Conservation (phyloP, 2,113 vertebrate genomes). For the Gobiocypris rarus region DNA sequence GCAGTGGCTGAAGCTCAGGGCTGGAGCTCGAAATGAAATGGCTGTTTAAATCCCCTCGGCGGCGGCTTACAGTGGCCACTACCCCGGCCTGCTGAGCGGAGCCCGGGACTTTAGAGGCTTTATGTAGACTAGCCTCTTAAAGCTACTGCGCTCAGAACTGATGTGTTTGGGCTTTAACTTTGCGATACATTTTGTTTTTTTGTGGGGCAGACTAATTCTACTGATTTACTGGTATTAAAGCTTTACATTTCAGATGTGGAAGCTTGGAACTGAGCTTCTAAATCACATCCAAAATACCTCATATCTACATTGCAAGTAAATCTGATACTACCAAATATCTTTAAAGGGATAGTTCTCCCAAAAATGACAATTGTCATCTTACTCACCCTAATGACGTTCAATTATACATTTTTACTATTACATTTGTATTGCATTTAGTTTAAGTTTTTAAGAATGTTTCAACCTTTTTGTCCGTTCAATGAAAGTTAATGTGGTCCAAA, state of each 20-base stretch:
- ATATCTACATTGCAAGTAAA: not conserved
- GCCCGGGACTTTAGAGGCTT: slow-evolving; percentile 30
- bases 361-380: not conserved
- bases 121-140: slow-evolving; percentile 33
- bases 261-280: not conserved
- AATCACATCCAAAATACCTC: slow-evolving; percentile 14
- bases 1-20: slow-evolving; percentile 35
- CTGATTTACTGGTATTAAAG: slow-evolving; percentile 26
- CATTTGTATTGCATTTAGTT: too few relatives aligned
- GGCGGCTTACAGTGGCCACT: slow-evolving; percentile 70
- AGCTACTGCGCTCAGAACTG: slow-evolving; percentile 20
- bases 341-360: not conserved
- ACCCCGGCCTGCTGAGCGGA: slow-evolving; percentile 63
- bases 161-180: slow-evolving; percentile 42
- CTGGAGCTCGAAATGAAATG: slow-evolving; percentile 72
- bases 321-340: not conserved
- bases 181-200: slow-evolving; percentile 26
- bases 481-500: too few relatives aligned
- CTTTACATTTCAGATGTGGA: slow-evolving; percentile 17
- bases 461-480: too few relatives aligned
- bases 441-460: too few relatives aligned
- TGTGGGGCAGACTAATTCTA: slow-evolving; percentile 24
- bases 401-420: too few relatives aligned
- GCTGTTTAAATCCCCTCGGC: slow-evolving; percentile 75
- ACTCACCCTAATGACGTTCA: not conserved